Evolutionary conservation across 1,140 invertebrate species (phyloP), one percentile per base, ranked within the genome.

Genomic region (Drosophila pachea): DNA sequence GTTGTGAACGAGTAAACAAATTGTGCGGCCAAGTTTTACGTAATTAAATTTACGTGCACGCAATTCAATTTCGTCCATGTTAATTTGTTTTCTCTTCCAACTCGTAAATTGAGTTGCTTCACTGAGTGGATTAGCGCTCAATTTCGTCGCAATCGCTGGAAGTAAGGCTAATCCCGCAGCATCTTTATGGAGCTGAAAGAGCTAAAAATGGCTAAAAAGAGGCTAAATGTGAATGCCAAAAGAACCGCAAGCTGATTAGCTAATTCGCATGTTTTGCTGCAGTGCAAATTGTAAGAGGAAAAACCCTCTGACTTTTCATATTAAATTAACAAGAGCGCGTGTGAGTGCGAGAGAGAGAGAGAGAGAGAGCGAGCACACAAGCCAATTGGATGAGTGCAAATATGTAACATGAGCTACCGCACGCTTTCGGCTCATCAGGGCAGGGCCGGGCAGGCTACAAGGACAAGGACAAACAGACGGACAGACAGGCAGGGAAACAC

Each of bases 1-100:
- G 79, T 84, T 84, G 58, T 86, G 79, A 86, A 68, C 81, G 64
- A 86, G 81, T 84, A 84, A 84, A 84, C 79, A 84, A 84, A 79
- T 76, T 81, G 82, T 81, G 49, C 36, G 65, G 67, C 32, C 53
- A 86, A 84, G 81, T 77, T 86, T 73, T 73, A 84, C 58, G 73
- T 84, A 84, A 84, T 84, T 84, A 74, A 84, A 84, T 84, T 81
- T 81, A 81, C 76, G 49, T 71, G 79, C 81, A 84, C 79, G 81
- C 79, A 84, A 86, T 78, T 83, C 64, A 75, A 82, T 73, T 84
- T 73, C 12, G 40, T 7, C 43, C 53, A 53, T 64, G 52, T 48
- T 68, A 62, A 68, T 63, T 63, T 43, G 43, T 11, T n/a, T 35
- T 36, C 32, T 9, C 35, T 49, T 1, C 2, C 31, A 47, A 55